Conservation (phyloP, 2,113 vertebrate genomes). For the Cyrtonyx montezumae region DNA sequence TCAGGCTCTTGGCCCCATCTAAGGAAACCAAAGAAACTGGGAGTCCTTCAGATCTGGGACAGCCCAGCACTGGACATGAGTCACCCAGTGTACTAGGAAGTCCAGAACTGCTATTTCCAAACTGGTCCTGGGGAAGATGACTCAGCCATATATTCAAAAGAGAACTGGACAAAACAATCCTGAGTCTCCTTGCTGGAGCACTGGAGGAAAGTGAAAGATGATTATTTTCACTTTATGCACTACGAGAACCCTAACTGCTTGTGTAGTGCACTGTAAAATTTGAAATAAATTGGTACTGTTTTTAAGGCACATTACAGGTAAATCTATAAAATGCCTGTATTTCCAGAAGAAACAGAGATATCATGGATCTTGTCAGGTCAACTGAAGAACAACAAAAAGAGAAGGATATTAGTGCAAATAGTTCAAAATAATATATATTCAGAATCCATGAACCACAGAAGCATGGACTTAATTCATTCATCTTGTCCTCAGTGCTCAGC, state of each 20-base stretch:
- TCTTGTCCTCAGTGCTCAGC: not conserved
- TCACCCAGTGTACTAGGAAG: not conserved
- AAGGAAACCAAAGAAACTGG: not conserved
- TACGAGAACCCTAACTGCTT: not conserved
- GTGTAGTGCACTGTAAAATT: not conserved
- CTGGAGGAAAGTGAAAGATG: not conserved
- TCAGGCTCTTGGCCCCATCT: not conserved
- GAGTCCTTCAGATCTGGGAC: not conserved
- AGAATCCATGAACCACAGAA: not conserved
- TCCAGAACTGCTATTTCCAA: not conserved
- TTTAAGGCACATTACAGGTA: not conserved
- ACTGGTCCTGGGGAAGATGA: not conserved
- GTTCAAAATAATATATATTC: not conserved
- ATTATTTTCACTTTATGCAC: not conserved
- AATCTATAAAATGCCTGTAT: not conserved
- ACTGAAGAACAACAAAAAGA: not conserved
- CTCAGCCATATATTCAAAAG: not conserved
- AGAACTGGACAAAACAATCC: not conserved
- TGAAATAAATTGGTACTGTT: not conserved
- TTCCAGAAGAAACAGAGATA: not conserved
- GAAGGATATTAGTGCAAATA: not conserved
- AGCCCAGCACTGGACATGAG: not conserved
- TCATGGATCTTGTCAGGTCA: not conserved
- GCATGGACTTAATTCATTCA: fast-evolving
- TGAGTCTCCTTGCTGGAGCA: not conserved